Base-by-base conservation (phyloP, 2,888 invertebrate species). In the Sarcophaga variegata region DNA sequence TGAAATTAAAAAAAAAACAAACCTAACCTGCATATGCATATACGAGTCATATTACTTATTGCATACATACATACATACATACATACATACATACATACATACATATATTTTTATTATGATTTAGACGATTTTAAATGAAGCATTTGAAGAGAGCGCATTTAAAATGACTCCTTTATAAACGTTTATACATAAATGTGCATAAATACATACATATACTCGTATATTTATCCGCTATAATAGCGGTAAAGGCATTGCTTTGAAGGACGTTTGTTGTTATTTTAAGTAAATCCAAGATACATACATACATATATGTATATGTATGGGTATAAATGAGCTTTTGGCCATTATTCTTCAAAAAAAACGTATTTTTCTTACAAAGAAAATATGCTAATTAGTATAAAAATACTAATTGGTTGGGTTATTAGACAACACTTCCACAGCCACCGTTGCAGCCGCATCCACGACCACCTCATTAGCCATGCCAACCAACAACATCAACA, bases 341-440 rank as follows among this genome's bases (percentile, higher is more conserved):
- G 22, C 11, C 25, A 25, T 11, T 70, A 49, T 74, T 27, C 27
- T 17, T 27, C 2, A 0, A 54, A 3, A 54, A 54, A 14, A 54
- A 14, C 10, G n/a, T 22, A 62, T 54, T 63, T 25, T 64, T 4
- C 54, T 22, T 80, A 60, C 47, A 85, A 76, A 77, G 66, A 80
- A 85, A 81, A 81, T 74, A 85, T 85, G 84, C 80, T 84, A 84
- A 84, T 84, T 84, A 80, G 74, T n/a, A 75, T 63, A 70, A 69
- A 84, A 84, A 76, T 81, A 54, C 78, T 86, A 86, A 86, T 83
- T 86, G 74, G 86, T 81, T 86, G 86, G 72, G 74, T 83, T 80
- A 81, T 86, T 86, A 81, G 70, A 81, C 74, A 75, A 81, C 76
- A 81, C 64, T 64, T 37, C 64, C 17, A 17, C 4, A 14, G 17